phyloP scores from a whole-genome alignment of 2,797 vertebrate species.

The Etheostoma perlongum region DNA sequence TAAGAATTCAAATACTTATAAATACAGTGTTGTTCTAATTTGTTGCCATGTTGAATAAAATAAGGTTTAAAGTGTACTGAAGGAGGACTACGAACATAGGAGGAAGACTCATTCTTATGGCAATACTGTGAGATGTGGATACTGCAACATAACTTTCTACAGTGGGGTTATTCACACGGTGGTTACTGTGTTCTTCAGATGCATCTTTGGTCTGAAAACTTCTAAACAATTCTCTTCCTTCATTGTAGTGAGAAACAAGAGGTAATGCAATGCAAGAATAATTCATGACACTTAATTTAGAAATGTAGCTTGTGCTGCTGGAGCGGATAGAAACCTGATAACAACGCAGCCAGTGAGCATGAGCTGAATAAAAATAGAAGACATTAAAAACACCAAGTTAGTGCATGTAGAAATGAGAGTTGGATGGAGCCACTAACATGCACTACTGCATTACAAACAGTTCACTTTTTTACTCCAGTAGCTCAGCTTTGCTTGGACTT shows the following conservation, averaged over 20 bases:
- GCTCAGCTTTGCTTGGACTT: neutral
- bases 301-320: constrained; percentile 52
- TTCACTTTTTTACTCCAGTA: constrained; percentile 3
- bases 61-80: neutral
- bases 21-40: neutral
- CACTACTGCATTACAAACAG: constrained; percentile 6
- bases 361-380: constrained; percentile 61
- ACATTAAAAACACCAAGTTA: constrained; percentile 35
- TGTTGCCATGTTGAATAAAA: constrained; percentile 11
- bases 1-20: neutral
- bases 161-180: constrained; percentile 18
- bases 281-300: constrained; percentile 78
- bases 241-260: constrained; percentile 35
- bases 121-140: constrained; percentile 22
- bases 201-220: constrained; percentile 15
- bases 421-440: constrained; percentile 15
- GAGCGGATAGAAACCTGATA: constrained; percentile 51
- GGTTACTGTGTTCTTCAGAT: constrained; percentile 12
- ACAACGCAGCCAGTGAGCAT: constrained; percentile 27
- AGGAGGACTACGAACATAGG: neutral
- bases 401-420: constrained; percentile 23
- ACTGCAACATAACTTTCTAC: neutral
- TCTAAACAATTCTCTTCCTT: constrained; percentile 40
- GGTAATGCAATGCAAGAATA: constrained; percentile 57
- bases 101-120: neutral